These are phyloP conservation scores for Helostoma temminkii DNA, from an alignment of 2,797 vertebrate genomes.

Conservation along the genomic window DNA sequence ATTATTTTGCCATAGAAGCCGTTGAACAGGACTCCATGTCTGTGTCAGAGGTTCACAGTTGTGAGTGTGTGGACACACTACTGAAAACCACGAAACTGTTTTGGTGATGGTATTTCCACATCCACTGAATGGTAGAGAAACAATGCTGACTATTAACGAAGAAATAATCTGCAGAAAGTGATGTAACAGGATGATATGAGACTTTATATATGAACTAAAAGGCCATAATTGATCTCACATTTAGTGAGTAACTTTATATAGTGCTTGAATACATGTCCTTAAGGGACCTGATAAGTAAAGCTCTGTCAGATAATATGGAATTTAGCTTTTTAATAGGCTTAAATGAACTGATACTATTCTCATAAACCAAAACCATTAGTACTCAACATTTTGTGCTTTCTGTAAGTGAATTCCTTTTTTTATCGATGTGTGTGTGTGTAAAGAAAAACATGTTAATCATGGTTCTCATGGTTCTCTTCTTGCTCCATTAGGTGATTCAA, in stretches of 20 bases:
- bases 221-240: slow-evolving; percentile 24
- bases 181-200: slow-evolving; percentile 28
- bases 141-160: slow-evolving; percentile 4
- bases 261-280: neutral
- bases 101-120: slow-evolving; percentile 32
- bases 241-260: neutral
- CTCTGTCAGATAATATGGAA: slow-evolving; percentile 14
- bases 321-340: neutral
- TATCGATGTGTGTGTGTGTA: neutral
- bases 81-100: slow-evolving; percentile 33
- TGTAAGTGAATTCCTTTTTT: neutral
- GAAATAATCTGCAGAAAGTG: slow-evolving; percentile 6
- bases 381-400: neutral
- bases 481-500: slow-evolving; percentile 25
- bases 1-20: slow-evolving; percentile 7
- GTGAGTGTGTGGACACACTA: neutral
- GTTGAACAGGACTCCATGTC: neutral
- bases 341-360: neutral
- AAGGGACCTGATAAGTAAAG: neutral
- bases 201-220: slow-evolving; percentile 19
- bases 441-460: slow-evolving; percentile 34
- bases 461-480: slow-evolving; percentile 9
- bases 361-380: neutral
- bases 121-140: slow-evolving; percentile 7
- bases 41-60: slow-evolving; percentile 8